Percentiles rank a stretch among this genome's conserved stretches.
Evolutionary conservation across 1,140 invertebrate species (phyloP).

Genomic region (Capitella teleta): DNA sequence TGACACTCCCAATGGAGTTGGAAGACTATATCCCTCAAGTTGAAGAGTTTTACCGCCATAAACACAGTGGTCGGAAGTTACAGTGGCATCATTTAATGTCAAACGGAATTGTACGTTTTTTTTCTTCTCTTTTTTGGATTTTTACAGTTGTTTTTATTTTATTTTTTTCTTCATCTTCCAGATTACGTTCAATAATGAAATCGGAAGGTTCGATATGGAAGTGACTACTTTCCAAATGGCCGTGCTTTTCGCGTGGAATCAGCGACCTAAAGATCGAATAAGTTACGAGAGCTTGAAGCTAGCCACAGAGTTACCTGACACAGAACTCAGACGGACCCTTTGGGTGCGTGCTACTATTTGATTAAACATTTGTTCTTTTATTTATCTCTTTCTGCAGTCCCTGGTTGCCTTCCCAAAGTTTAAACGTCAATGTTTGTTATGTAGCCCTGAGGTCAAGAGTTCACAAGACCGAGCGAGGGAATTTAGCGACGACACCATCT

Average conservation of each 20-base stretch:
- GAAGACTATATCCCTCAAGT: conserved; percentile 95
- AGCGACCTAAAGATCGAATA: conserved; percentile 76
- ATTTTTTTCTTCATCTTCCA: conserved; percentile 29
- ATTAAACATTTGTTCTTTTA: background rate
- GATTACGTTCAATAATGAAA: conserved; percentile 87
- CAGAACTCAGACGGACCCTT: conserved; percentile 86
- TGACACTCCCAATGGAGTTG: conserved; percentile 89
- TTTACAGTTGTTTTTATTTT: background rate
- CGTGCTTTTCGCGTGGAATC: conserved; percentile 63
- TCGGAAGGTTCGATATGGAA: conserved; percentile 92
- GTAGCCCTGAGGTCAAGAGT: conserved; percentile 63
- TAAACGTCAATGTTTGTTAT: conserved; percentile 77
- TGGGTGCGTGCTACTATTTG: conserved; percentile 70
- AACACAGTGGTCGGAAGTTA: conserved; percentile 93
- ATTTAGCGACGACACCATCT: conserved; percentile 83
- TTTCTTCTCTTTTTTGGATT: conserved; percentile 2
- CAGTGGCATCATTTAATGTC: conserved; percentile 99
- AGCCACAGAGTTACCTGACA: conserved; percentile 92
- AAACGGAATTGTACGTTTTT: conserved; percentile 57
- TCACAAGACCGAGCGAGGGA: no score
- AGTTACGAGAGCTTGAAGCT: conserved; percentile 89
- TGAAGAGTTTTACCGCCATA: conserved; percentile 59
- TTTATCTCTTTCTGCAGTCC: conserved; percentile 49
- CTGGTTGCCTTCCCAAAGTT: conserved; percentile 94
- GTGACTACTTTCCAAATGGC: conserved; percentile 53